A percentile compares a stretch with the other conserved stretches of the same genome.
Conservation (phyloP, 2,113 vertebrate genomes). For the Peromyscus leucopus region DNA sequence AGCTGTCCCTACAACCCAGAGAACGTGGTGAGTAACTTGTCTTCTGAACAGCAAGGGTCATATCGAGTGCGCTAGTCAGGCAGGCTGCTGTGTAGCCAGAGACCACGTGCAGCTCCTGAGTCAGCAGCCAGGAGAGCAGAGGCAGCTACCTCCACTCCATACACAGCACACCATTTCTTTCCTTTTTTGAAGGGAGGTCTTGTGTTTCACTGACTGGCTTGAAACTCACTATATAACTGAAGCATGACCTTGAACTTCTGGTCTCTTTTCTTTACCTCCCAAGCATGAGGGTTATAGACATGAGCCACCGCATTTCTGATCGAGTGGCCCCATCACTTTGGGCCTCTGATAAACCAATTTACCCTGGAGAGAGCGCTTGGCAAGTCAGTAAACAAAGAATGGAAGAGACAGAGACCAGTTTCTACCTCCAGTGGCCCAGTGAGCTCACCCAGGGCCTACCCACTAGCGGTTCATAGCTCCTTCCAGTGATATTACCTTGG, state of each 20-base stretch:
- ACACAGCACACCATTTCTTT: too few species aligned
- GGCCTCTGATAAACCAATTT: background rate
- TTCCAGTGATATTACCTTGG: background rate
- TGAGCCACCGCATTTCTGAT: too few species aligned
- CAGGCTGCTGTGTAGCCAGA: background rate
- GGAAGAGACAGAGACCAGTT: background rate
- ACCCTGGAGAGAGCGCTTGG: background rate
- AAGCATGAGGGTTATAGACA: background rate
- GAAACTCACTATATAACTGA: background rate
- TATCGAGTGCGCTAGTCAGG: too few species aligned
- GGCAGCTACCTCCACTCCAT: background rate
- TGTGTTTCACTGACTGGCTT: background rate
- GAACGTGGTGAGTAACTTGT: too few species aligned
- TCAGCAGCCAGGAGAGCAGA: background rate
- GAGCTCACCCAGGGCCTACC: fast-evolving
- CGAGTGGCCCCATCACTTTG: background rate
- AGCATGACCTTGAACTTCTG: background rate
- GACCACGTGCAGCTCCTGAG: fast-evolving
- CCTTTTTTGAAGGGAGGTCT: too few species aligned
- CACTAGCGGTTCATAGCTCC: background rate
- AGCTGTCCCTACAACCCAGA: background rate
- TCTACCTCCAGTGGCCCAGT: background rate
- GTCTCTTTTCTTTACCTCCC: background rate
- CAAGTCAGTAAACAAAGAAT: background rate
- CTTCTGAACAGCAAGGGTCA: background rate